Conservation (phyloP, 1,140 invertebrate genomes). For the Theocolax elegans region DNA sequence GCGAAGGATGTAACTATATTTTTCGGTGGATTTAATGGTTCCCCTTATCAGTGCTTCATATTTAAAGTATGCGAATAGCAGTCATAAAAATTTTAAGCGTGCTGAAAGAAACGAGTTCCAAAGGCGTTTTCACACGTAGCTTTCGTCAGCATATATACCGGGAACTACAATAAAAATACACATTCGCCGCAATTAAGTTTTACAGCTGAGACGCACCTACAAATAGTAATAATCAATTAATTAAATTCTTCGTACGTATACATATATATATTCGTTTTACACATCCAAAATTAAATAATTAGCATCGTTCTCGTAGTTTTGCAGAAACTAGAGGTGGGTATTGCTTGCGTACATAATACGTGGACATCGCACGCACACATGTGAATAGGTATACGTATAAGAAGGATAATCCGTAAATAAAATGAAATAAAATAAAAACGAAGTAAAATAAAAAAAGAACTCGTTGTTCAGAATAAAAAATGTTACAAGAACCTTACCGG, state of each 20-base stretch:
- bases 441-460: neutral
- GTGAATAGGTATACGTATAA: too few species aligned
- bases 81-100: constrained; percentile 7
- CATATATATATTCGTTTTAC: too few species aligned
- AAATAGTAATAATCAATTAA: too few species aligned
- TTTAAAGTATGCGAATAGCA: constrained; percentile 1
- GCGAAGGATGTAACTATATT: neutral
- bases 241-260: too few species aligned
- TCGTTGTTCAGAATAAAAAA: neutral
- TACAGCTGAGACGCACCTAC: too few species aligned
- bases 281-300: too few species aligned
- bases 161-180: neutral
- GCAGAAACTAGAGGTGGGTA: too few species aligned
- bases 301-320: too few species aligned
- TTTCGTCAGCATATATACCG: neutral
- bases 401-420: too few species aligned
- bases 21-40: constrained; percentile 1
- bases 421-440: too few species aligned
- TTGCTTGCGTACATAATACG: too few species aligned
- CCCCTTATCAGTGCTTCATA: constrained; percentile 15
- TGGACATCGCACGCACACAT: too few species aligned
- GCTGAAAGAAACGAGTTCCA: constrained; percentile 11
- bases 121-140: neutral
- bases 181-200: neutral
- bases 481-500: neutral